Conservation (phyloP, 1,140 invertebrate species). For the Sycophila sp. region DNA sequence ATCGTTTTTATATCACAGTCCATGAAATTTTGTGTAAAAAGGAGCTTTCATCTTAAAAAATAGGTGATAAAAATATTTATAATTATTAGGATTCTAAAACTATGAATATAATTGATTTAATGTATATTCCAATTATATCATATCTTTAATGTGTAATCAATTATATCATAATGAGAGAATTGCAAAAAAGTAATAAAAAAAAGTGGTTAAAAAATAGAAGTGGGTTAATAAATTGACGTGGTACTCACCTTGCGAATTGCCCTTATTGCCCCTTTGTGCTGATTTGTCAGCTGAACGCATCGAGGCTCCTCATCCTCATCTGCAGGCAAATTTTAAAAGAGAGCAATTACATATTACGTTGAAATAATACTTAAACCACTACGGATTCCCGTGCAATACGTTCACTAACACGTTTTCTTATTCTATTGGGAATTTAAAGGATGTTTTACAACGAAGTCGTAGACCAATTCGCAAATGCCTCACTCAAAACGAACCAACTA, state of each 20-base stretch:
- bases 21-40: no score
- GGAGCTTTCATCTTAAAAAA: no score
- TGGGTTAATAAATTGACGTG: no score
- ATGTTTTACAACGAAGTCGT: background rate
- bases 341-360: background rate
- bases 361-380: background rate
- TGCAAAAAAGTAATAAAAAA: conserved; percentile 73
- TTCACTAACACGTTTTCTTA: conserved; percentile 20
- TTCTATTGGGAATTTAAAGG: background rate
- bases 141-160: no score
- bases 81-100: no score
- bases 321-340: conserved; percentile 53
- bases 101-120: no score
- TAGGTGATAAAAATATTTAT: no score
- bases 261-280: conserved; percentile 91
- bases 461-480: background rate
- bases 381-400: conserved; percentile 28
- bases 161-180: no score
- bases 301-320: conserved; percentile 83
- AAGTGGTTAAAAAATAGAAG: conserved; percentile 39
- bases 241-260: conserved; percentile 91
- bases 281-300: conserved; percentile 81
- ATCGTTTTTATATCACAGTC: no score
- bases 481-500: background rate
- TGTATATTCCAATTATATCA: no score